Evolutionary conservation across 1,140 invertebrate genomes (phyloP).

Genomic region (Drosophila lacteicornis): DNA sequence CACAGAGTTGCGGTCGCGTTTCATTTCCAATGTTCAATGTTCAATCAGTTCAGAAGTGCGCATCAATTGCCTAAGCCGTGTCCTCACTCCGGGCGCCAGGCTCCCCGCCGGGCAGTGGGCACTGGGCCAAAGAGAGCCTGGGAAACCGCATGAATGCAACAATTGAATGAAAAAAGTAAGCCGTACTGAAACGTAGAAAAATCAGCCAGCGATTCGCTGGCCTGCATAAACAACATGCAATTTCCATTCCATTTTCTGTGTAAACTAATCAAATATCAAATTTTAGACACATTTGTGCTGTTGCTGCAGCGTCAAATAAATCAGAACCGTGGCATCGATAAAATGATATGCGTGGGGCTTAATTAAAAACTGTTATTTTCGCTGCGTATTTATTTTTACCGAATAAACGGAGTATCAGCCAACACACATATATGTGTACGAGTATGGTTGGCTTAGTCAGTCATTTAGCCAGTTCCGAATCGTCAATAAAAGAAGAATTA

Average conservation of each 20-base stretch:
- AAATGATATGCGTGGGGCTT: slow-evolving; percentile 66
- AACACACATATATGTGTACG: slow-evolving; percentile 10
- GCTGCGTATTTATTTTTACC: slow-evolving; percentile 64
- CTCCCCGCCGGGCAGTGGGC: background rate
- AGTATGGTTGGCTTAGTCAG: slow-evolving; percentile 45
- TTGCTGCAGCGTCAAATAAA: slow-evolving; percentile 38
- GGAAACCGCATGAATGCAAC: slow-evolving; percentile 52
- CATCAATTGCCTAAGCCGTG: slow-evolving; percentile 42
- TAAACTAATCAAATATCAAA: slow-evolving; percentile 77
- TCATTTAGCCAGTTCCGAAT: slow-evolving; percentile 55
- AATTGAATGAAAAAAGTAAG: slow-evolving; percentile 39
- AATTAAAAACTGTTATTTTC: slow-evolving; percentile 76
- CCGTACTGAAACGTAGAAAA: slow-evolving; percentile 6
- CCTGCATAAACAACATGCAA: slow-evolving; percentile 56
- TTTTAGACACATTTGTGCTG: slow-evolving; percentile 29
- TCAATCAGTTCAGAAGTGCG: slow-evolving; percentile 66
- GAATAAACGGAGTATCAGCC: slow-evolving; percentile 2
- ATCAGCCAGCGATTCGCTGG: slow-evolving; percentile 27
- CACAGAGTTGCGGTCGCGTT: slow-evolving; percentile 76
- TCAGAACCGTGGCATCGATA: slow-evolving; percentile 57
- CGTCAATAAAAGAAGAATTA: slow-evolving; percentile 24
- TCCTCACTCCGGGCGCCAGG: slow-evolving; percentile 10
- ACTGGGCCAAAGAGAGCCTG: slow-evolving; percentile 22
- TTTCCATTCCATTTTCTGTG: slow-evolving; percentile 62
- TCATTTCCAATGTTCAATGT: slow-evolving; percentile 72